Conservation (phyloP, 2,888 invertebrate genomes). For the Cheilosia variabilis region DNA sequence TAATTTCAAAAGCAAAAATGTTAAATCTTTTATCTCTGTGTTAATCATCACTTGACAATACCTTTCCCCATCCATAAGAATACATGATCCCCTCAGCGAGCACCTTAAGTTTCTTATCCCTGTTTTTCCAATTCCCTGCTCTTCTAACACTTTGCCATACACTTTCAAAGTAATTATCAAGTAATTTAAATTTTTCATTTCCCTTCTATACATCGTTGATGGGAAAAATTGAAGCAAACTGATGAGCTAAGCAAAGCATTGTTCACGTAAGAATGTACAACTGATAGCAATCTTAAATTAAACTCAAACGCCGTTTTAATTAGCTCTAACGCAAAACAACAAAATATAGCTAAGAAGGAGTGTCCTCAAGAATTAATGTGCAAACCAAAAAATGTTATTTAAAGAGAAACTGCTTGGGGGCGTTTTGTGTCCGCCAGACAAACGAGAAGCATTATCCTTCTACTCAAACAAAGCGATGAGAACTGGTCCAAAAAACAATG, state of each 20-base stretch:
- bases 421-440: constrained; percentile 9
- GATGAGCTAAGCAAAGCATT: constrained; percentile 17
- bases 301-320: constrained; percentile 49
- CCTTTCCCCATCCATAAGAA: not conserved
- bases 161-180: constrained; percentile 61
- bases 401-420: constrained; percentile 4
- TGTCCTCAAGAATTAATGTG: constrained; percentile 9
- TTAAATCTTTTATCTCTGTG: not conserved
- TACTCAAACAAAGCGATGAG: not conserved
- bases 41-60: constrained; percentile 2
- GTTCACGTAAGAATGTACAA: constrained; percentile 24
- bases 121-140: constrained; percentile 35
- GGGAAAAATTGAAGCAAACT: constrained; percentile 18
- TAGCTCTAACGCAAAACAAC: constrained; percentile 11
- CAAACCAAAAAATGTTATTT: constrained; percentile 19
- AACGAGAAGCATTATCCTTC: constrained; percentile 3
- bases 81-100: constrained; percentile 26
- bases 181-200: constrained; percentile 48
- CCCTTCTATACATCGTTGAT: constrained; percentile 8
- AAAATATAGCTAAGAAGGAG: constrained; percentile 1
- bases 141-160: constrained; percentile 1
- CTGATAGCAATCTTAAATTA: constrained; percentile 43
- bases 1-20: not conserved
- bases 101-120: constrained; percentile 37
- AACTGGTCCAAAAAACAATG: constrained; percentile 24